phyloP scores from a whole-genome alignment of 1,140 invertebrate species.

The Euura lappo region DNA sequence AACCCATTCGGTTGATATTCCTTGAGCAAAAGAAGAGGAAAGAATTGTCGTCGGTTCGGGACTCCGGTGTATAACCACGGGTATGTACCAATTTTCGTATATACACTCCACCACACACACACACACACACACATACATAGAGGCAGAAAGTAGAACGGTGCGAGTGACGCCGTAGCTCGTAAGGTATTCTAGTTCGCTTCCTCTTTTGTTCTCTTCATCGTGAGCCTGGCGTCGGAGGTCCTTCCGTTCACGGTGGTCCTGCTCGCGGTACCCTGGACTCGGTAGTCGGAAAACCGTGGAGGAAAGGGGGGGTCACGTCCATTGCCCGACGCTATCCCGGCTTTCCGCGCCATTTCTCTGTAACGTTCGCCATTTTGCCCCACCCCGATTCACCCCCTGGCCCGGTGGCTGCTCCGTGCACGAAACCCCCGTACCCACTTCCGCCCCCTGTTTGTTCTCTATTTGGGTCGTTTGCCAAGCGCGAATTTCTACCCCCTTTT shows the following conservation, averaged over 20 bases:
- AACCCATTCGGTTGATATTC: not conserved
- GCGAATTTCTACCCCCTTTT: conserved; percentile 47
- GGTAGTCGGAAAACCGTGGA: conserved; percentile 10
- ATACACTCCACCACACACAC: not conserved
- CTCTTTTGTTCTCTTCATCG: conserved; percentile 46
- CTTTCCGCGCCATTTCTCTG: conserved; percentile 62
- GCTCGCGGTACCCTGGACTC: not conserved
- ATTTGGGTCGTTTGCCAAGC: conserved; percentile 59
- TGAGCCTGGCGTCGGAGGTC: conserved; percentile 16
- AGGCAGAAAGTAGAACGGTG: not conserved
- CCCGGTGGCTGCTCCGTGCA: not conserved
- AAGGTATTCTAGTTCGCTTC: conserved; percentile 50
- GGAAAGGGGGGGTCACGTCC: conserved; percentile 34
- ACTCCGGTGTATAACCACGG: not conserved
- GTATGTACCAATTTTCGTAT: not conserved
- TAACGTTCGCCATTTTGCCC: conserved; percentile 62
- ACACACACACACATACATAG: no score
- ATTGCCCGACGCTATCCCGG: conserved; percentile 59
- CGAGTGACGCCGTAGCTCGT: conserved; percentile 12
- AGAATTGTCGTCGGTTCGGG: not conserved
- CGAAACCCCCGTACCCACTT: conserved; percentile 24
- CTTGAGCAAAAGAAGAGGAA: not conserved
- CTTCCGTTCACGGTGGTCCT: conserved; percentile 13
- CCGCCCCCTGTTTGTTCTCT: conserved; percentile 51
- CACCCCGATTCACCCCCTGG: conserved; percentile 44